phyloP scores from a whole-genome alignment of 2,797 vertebrate species.

The Dryobates pubescens region DNA sequence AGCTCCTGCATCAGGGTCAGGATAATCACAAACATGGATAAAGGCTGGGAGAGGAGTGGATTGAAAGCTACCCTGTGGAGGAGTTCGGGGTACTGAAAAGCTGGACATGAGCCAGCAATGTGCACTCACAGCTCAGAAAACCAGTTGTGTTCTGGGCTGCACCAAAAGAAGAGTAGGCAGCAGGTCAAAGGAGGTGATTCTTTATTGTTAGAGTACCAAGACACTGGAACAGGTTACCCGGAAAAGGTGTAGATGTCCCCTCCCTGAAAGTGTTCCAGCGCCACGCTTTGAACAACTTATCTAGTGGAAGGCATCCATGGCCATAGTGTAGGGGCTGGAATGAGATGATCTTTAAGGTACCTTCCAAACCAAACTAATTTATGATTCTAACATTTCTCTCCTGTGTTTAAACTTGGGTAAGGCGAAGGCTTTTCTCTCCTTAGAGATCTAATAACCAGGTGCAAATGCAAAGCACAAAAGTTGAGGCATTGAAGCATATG shows the following conservation, averaged over 20 bases:
- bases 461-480: neutral
- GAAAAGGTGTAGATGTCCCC: neutral
- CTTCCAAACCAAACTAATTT: neutral
- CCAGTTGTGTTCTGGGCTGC: neutral
- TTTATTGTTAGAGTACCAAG: too few relatives aligned
- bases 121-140: neutral
- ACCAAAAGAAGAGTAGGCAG: neutral
- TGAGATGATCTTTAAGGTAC: neutral
- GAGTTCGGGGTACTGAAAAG: neutral
- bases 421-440: neutral
- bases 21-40: neutral
- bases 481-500: slow-evolving; percentile 40
- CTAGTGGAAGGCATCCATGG: neutral
- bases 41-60: neutral
- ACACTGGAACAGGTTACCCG: neutral
- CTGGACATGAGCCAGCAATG: neutral
- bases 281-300: neutral
- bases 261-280: neutral
- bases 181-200: neutral
- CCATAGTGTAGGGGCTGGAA: neutral
- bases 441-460: neutral
- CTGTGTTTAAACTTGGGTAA: neutral
- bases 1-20: neutral
- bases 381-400: neutral
- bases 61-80: neutral